Conservation (phyloP, 2,113 vertebrate genomes). For the Pachyramphus minor region DNA sequence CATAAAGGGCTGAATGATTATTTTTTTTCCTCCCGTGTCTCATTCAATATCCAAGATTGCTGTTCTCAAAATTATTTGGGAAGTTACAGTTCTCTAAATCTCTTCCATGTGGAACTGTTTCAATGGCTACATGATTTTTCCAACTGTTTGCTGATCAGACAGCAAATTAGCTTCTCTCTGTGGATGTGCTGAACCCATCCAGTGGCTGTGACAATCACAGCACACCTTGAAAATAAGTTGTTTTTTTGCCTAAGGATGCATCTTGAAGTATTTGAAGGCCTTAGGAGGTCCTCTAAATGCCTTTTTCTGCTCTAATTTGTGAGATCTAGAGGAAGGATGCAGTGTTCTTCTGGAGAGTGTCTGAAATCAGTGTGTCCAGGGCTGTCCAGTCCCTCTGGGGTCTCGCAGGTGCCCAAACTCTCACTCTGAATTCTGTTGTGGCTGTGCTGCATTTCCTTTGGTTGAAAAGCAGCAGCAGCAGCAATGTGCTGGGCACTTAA, state of each 20-base stretch:
- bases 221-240: not conserved
- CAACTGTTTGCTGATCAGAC: not conserved
- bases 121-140: not conserved
- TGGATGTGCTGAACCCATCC: not conserved
- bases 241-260: not conserved
- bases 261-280: not conserved
- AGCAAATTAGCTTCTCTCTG: not conserved
- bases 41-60: not conserved
- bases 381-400: not conserved
- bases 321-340: not conserved
- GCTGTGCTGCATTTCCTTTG: not conserved
- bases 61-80: not conserved
- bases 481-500: not conserved
- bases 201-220: not conserved
- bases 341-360: not conserved
- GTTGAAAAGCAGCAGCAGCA: not conserved
- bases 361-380: not conserved
- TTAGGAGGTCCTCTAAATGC: not conserved
- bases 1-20: not conserved
- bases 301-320: not conserved
- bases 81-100: not conserved
- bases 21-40: rapidly evolving
- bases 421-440: not conserved
- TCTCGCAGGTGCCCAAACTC: not conserved
- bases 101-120: not conserved